Percentiles rank a stretch among this genome's conserved stretches.
phyloP scores from a whole-genome alignment of 2,113 vertebrate genomes.

The Anarrhichthys ocellatus region DNA sequence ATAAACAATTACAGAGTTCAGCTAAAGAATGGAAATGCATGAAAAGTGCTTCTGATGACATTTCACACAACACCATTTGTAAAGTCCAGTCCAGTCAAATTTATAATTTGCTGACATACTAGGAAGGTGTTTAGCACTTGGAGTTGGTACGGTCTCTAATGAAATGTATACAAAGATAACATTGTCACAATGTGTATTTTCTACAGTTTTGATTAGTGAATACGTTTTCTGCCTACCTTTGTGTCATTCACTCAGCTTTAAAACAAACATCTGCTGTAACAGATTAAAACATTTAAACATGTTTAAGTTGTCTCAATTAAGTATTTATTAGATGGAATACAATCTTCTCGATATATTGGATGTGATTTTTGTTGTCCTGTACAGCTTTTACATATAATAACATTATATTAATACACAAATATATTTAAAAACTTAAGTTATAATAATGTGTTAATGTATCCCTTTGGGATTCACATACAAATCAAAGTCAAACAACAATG shows the following conservation, averaged over 20 bases:
- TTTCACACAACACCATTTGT: neutral
- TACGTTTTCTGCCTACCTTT: neutral
- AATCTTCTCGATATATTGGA: conserved; percentile 19
- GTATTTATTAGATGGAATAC: conserved; percentile 74
- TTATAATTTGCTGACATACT: neutral
- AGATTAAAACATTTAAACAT: conserved; percentile 29
- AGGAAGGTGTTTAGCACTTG: conserved; percentile 8
- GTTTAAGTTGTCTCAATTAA: conserved; percentile 69
- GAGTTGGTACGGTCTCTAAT: conserved; percentile 7
- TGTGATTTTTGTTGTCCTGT: conserved; percentile 28
- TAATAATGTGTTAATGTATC: neutral
- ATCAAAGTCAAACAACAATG: neutral
- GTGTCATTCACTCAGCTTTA: conserved; percentile 40
- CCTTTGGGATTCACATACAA: conserved; percentile 26
- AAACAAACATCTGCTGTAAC: conserved; percentile 33
- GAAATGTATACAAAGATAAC: conserved; percentile 13
- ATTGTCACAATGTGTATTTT: conserved; percentile 30
- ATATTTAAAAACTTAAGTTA: conserved; percentile 14
- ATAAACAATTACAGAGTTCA: neutral
- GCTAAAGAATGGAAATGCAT: conserved; percentile 38
- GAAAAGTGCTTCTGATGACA: conserved; percentile 27
- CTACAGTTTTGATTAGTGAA: conserved; percentile 20
- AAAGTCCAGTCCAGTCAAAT: neutral
- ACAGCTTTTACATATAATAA: conserved; percentile 40
- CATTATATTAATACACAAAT: conserved; percentile 26